Evolutionary conservation across 2,797 vertebrate species (phyloP), one percentile per base, ranked within the genome.

Genomic region (Morus bassanus): DNA sequence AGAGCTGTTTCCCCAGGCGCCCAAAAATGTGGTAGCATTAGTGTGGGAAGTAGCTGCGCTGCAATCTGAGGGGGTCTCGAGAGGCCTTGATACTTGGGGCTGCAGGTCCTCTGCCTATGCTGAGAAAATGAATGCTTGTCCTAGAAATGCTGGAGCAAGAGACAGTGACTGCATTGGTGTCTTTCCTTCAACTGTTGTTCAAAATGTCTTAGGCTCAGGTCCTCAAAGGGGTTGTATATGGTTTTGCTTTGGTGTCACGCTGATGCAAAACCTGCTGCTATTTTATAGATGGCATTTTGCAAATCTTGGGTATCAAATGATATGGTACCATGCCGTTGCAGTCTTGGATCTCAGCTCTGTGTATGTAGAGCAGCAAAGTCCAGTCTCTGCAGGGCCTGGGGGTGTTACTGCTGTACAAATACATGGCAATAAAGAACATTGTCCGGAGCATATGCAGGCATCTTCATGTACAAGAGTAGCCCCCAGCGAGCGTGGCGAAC

Each of bases 101-200:
- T 22, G 2, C 2, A 0, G 15, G 25, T 18, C 1, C 5, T 27
- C 1, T 16, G 33, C 15, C 2, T 19, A 0, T n/a, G 35, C 16
- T 48, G 31, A 41, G 45, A 50, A 78, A 61, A n/a, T 9, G 6
- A 46, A 6, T 0, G 0, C 16, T 37, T 45, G 22, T 33, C 25
- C 13, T 76, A 6, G 69, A 77, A 76, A 2, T 35, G 23, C 9
- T 13, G n/a, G 3, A 11, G 35, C 2, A 16, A 4, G 18, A 33
- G 2, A 0, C 4, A 1, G 10, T 6, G 4, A 3, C 37, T 37
- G 31, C 7, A 16, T 59, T 45, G 46, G 22, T 63, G 11, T 45
- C 13, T 77, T 23, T 33, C 39, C 54, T 28, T 16, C 12, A 46
- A 10, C 41, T 53, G 6, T 10, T 48, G 13, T 18, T 69, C 7